Percentiles rank a stretch among this genome's conserved stretches.
These are phyloP conservation scores for Lepidothrix coronata DNA, from an alignment of 2,113 vertebrate species.

Conservation along the genomic window DNA sequence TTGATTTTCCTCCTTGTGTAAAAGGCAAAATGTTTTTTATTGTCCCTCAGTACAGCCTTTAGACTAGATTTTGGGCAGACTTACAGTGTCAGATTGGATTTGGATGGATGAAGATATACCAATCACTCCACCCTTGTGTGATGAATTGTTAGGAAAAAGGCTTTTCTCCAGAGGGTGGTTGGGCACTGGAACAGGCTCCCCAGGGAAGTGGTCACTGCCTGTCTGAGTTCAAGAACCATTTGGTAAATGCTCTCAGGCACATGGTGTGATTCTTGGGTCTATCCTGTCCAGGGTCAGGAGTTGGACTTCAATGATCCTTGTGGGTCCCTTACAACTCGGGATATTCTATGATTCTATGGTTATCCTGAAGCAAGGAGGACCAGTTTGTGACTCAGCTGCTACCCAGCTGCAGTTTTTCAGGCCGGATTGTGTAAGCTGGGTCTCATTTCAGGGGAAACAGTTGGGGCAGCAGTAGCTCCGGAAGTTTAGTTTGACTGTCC, in stretches of 20 bases:
- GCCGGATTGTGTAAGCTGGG: background rate
- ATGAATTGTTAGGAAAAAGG: background rate
- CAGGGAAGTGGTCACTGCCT: background rate
- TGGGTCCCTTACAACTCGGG: background rate
- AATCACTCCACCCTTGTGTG: background rate
- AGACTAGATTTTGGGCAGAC: background rate
- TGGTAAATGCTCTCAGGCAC: background rate
- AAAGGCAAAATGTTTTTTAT: background rate
- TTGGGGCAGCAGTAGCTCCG: background rate
- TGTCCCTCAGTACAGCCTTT: background rate
- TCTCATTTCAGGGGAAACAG: background rate
- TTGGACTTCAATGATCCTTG: fast-evolving
- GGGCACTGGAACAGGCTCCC: background rate
- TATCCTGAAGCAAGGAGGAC: background rate
- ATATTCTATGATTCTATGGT: background rate
- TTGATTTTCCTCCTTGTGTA: background rate
- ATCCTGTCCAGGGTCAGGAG: background rate
- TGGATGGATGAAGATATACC: background rate
- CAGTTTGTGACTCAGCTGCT: background rate
- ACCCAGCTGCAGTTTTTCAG: background rate
- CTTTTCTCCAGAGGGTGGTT: background rate
- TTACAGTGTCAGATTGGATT: background rate
- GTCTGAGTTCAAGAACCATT: background rate
- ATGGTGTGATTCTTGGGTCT: background rate
- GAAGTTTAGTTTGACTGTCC: background rate